Evolutionary conservation across 2,888 invertebrate genomes (phyloP), one percentile per base, ranked within the genome.

Genomic region (Pyralis farinalis): DNA sequence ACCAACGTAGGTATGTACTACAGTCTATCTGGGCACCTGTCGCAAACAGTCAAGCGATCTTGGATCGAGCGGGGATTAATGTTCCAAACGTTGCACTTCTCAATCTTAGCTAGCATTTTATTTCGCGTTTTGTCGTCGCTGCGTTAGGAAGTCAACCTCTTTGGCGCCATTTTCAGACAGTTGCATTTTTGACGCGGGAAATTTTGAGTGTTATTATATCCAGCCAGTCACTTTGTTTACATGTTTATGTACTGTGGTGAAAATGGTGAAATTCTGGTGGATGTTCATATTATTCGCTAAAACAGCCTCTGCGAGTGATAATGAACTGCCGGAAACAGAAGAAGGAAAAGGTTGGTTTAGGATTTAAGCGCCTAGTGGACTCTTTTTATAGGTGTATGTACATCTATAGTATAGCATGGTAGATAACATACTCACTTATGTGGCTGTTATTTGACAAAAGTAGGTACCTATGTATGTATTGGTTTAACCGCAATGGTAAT

Each of bases 201-300:
- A 22, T 33, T 36, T 41, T 37, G 42, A 31, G 49, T 40, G 44
- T 44, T 31, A 38, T 40, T 12, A 34, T 47, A 42, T 50, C 47
- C 52, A 55, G 58, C 56, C 59, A 50, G 47, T 49, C 51, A 47
- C 62, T 51, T 58, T 40, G 58, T 58, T 75, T 78, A 77, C 64
- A 80, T 87, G 86, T 76, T 62, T 71, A 59, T 58, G 58, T 62
- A 64, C 64, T 70, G 63, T 71, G 66, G 71, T 76, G 71, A 80
- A 62, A 73, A 86, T 87, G 85, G 79, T 85, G 85, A 84, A 68
- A 71, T 85, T 85, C 53, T 87, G 86, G 88, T 88, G 88, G 88
- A 76, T 88, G 83, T 84, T 85, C 63, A 69, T 88, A 62, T 72
- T 87, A 52, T 81, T 84, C 63, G 81, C 83, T 67, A 85, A 83